Conservation (phyloP, 2,888 invertebrate genomes). For the Oligia strigilis region DNA sequence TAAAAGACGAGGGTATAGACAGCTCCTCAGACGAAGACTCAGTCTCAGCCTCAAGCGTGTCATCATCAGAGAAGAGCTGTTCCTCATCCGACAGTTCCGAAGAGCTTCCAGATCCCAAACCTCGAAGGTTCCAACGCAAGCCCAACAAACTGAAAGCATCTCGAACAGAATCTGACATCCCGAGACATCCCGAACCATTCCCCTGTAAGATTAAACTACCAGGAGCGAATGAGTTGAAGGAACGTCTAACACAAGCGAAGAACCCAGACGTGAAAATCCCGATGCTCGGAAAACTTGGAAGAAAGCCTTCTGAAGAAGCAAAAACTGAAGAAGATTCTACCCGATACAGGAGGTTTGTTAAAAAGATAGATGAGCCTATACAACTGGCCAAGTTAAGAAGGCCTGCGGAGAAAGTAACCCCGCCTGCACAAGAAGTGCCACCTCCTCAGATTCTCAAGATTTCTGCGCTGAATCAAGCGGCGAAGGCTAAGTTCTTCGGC, state of each 20-base stretch:
- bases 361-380: slow-evolving; percentile 84
- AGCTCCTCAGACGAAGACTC: slow-evolving; percentile 89
- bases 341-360: slow-evolving; percentile 77
- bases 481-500: slow-evolving; percentile 88
- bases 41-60: slow-evolving; percentile 83
- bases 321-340: slow-evolving; percentile 81
- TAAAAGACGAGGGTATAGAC: slow-evolving; percentile 90
- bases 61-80: slow-evolving; percentile 88
- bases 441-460: slow-evolving; percentile 80
- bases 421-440: slow-evolving; percentile 74
- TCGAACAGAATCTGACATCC: slow-evolving; percentile 86
- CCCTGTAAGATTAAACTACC: slow-evolving; percentile 76
- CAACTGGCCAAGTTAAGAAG: slow-evolving; percentile 84
- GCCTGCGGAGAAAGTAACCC: slow-evolving; percentile 77
- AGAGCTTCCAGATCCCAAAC: slow-evolving; percentile 81
- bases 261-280: slow-evolving; percentile 82
- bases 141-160: slow-evolving; percentile 86
- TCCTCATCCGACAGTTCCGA: slow-evolving; percentile 88
- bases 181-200: slow-evolving; percentile 77
- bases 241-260: slow-evolving; percentile 80
- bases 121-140: slow-evolving; percentile 83
- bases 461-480: slow-evolving; percentile 82
- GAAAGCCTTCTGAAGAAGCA: slow-evolving; percentile 80
- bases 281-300: slow-evolving; percentile 81
- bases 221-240: slow-evolving; percentile 77